These are phyloP conservation scores for Agrilus cyanescens DNA, from an alignment of 2,888 invertebrate genomes.

Conservation along the genomic window DNA sequence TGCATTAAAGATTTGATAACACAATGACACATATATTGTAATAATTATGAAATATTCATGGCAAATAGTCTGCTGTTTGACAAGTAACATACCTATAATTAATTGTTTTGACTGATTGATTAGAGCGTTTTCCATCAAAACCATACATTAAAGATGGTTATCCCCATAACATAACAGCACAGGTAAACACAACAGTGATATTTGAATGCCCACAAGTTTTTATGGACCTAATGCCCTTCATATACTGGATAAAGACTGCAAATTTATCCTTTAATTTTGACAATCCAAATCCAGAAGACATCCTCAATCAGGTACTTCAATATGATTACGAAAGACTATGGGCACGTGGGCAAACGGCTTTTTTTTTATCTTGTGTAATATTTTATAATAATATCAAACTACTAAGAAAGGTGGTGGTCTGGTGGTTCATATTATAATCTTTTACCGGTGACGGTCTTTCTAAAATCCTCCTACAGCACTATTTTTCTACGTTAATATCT, in stretches of 20 bases:
- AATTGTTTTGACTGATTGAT: constrained; percentile 17
- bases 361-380: neutral
- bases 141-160: constrained; percentile 74
- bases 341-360: neutral
- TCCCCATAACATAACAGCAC: constrained; percentile 69
- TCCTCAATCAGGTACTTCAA: constrained; percentile 33
- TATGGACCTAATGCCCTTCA: constrained; percentile 71
- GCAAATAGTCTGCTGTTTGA: too few species aligned
- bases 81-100: neutral
- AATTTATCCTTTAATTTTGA: constrained; percentile 9
- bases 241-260: constrained; percentile 61
- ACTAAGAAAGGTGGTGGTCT: neutral
- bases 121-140: constrained; percentile 73
- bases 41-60: too few species aligned
- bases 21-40: neutral
- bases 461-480: too few species aligned
- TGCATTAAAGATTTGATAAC: too few species aligned
- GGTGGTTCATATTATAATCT: too few species aligned
- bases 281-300: constrained; percentile 29
- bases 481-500: too few species aligned
- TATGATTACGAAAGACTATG: constrained; percentile 1
- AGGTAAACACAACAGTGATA: constrained; percentile 56
- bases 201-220: constrained; percentile 68
- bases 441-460: neutral
- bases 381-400: too few species aligned